These are phyloP conservation scores for Magallana angulata DNA, from an alignment of 1,140 invertebrate species.

Conservation along the genomic window DNA sequence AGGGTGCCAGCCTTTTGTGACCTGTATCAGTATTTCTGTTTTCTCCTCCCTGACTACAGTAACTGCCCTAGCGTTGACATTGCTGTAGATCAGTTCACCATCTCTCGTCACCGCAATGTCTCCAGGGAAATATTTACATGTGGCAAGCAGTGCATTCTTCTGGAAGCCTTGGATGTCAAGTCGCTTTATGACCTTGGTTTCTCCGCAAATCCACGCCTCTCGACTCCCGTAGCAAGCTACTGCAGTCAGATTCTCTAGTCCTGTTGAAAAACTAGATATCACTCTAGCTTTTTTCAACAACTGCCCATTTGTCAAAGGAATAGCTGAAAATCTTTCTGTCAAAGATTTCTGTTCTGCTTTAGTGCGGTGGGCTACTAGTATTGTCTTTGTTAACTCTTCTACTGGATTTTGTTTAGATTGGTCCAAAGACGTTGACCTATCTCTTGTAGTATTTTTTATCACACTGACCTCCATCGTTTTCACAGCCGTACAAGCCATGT, in stretches of 20 bases:
- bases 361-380: too few species aligned
- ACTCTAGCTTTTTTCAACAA: not conserved
- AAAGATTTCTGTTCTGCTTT: not conserved
- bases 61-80: not conserved
- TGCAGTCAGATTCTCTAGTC: not conserved
- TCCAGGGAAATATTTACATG: not conserved
- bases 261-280: not conserved
- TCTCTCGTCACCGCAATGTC: not conserved
- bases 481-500: too few species aligned
- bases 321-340: not conserved
- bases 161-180: not conserved
- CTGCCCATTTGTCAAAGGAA: not conserved
- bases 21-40: not conserved
- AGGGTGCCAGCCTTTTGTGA: not conserved
- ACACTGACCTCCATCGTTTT: too few species aligned
- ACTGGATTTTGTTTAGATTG: too few species aligned
- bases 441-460: too few species aligned
- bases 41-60: not conserved
- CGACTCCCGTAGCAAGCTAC: not conserved
- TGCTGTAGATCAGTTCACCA: not conserved
- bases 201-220: not conserved
- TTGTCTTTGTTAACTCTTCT: too few species aligned
- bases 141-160: not conserved
- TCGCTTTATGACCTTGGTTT: not conserved
- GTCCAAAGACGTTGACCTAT: too few species aligned